phyloP scores from a whole-genome alignment of 92 coral and sea anemone genomes.

The Porites cylindrica region DNA sequence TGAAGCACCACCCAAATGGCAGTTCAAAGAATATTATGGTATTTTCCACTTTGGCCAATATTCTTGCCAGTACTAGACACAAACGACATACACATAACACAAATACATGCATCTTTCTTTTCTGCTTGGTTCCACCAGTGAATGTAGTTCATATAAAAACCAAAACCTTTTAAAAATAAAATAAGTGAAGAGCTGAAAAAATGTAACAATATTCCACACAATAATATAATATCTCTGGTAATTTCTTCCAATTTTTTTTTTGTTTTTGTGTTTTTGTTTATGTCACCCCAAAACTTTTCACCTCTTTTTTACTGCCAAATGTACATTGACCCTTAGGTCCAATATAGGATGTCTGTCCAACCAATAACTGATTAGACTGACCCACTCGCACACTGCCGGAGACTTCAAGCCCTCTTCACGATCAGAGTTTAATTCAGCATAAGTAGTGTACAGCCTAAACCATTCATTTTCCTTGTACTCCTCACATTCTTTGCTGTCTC shows the following conservation, averaged over 20 bases:
- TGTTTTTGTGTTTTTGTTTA: no score
- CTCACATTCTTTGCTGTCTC: constrained; percentile 73
- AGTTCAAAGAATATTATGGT: no score
- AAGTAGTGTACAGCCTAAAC: constrained; percentile 89
- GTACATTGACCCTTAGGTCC: constrained; percentile 91
- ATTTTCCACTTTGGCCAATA: no score
- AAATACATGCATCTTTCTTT: no score
- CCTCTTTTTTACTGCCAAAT: constrained; percentile 87
- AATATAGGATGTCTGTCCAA: constrained; percentile 94
- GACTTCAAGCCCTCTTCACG: constrained; percentile 82
- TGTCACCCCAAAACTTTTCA: neutral
- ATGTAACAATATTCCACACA: no score
- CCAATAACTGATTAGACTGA: constrained; percentile 90
- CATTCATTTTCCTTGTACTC: constrained; percentile 83
- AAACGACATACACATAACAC: no score
- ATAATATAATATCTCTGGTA: neutral
- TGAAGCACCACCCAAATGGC: no score
- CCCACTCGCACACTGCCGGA: constrained; percentile 86
- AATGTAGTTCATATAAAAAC: no score
- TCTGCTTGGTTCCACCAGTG: no score
- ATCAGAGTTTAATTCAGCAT: constrained; percentile 97
- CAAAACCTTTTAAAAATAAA: no score
- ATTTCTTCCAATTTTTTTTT: neutral
- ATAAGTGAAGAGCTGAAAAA: no score
- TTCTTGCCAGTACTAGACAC: no score